Base-by-base conservation (phyloP, 2,888 invertebrate species). In the Ennomos quercinarius region DNA sequence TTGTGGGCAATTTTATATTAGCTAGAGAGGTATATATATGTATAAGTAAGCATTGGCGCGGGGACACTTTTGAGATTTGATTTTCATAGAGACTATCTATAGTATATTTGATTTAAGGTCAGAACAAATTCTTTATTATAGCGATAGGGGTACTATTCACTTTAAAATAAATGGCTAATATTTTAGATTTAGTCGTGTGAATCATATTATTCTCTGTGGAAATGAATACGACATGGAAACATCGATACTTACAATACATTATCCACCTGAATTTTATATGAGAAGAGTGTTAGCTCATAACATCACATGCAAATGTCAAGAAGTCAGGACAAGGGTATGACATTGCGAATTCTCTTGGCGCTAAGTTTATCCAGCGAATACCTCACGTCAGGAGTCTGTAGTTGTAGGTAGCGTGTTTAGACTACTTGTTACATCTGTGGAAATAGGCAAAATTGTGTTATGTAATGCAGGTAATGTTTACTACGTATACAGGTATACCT, bases 251-350 rank as follows among this genome's bases (percentile, higher is more conserved):
- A 27, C 4, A 27, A 6, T 27, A 27, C 27, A 27, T 27, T 27
- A 27, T 27, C 27, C 53, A 59, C 55, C 56, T 59, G 53, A 63
- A 59, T 57, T 60, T 63, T 57, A 57, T 50, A 63, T 47, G 37
- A 50, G 55, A 57, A 41, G 46, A 53, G 56, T 54, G 61, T 61
- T 62, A 50, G 43, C 46, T 66, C 61, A 66, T 61, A 66, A 57
- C 62, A 51, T 47, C 40, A 37, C 54, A 55, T 51, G 43, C 58
- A 63, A 61, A 66, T 64, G 67, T 63, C 66, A 64, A 60, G 65
- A 11, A 57, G 63, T 52, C 43, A 60, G 49, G 69, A 69, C 60
- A 60, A 67, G 69, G 69, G 69, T 69, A 64, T 67, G 69, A 67
- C 69, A 62, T 52, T 40, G 53, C 50, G 67, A 67, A 67, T 63